Evolutionary conservation across 2,113 vertebrate genomes (phyloP).

Genomic region (Opisthocomus hoazin): DNA sequence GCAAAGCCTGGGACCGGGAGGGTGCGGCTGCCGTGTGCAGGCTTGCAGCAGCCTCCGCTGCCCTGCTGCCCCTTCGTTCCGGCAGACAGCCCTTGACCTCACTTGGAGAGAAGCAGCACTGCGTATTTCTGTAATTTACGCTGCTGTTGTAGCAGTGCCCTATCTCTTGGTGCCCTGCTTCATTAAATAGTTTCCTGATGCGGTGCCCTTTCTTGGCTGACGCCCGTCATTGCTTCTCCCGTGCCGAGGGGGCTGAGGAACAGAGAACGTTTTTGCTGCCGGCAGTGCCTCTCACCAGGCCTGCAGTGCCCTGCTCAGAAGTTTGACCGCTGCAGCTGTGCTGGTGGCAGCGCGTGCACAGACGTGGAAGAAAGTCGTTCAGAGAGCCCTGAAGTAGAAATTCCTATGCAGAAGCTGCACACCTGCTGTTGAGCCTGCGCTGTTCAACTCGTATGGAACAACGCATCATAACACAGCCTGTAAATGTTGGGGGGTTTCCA

Average conservation of each 20-base stretch:
- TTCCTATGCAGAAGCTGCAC: background rate
- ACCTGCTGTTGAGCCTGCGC: background rate
- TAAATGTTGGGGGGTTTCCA: background rate
- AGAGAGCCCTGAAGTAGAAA: background rate
- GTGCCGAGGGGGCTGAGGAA: rapidly evolving
- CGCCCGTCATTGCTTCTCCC: rapidly evolving
- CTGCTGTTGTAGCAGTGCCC: no score
- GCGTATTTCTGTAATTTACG: rapidly evolving
- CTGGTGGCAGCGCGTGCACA: background rate
- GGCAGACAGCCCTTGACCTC: rapidly evolving
- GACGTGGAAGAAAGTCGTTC: background rate
- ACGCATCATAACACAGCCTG: no score
- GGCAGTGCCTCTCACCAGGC: background rate
- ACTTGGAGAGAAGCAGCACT: background rate
- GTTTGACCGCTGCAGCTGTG: rapidly evolving
- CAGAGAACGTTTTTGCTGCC: background rate
- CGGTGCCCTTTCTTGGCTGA: no score
- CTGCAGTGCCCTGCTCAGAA: background rate
- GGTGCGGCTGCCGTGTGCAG: rapidly evolving
- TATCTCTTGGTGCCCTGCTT: background rate
- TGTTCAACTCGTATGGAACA: background rate
- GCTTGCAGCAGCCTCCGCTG: background rate
- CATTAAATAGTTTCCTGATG: rapidly evolving
- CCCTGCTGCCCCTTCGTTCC: rapidly evolving
- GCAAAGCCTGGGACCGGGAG: rapidly evolving